Evolutionary conservation across 2,888 invertebrate species (phyloP).

Genomic region (Eupithecia subfuscata): DNA sequence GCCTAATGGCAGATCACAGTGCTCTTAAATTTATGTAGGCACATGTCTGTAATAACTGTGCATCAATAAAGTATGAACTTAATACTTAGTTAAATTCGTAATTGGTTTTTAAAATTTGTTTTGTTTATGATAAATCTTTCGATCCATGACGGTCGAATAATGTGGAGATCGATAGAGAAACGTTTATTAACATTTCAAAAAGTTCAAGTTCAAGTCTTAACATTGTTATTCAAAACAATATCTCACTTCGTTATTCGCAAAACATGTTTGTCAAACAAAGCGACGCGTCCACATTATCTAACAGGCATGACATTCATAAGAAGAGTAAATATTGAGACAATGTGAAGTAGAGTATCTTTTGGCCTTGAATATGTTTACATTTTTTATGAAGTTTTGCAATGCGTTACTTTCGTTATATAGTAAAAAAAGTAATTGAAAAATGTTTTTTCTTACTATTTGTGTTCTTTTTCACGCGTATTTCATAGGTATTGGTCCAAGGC

Average conservation of each 20-base stretch:
- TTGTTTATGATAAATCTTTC: neutral
- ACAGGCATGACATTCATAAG: conserved; percentile 18
- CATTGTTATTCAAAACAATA: conserved; percentile 1
- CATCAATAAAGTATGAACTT: no score
- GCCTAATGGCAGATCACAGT: no score
- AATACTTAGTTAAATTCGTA: no score
- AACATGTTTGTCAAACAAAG: conserved; percentile 25
- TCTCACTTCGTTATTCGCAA: conserved; percentile 16
- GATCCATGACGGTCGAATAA: neutral
- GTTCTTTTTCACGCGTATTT: no score
- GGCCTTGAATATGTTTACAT: conserved; percentile 27
- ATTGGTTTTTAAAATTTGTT: neutral
- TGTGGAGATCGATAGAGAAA: neutral
- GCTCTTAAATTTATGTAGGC: no score
- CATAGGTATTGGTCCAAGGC: no score
- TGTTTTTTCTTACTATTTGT: no score
- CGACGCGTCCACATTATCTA: conserved; percentile 14
- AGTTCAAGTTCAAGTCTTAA: neutral
- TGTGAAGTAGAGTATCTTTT: conserved; percentile 18
- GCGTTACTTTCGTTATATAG: neutral
- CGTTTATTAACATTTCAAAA: neutral
- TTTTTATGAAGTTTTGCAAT: conserved; percentile 9
- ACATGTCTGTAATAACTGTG: no score
- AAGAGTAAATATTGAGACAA: conserved; percentile 27
- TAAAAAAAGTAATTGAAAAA: neutral